phyloP scores from a whole-genome alignment of 1,140 invertebrate genomes.

The Bombus waltoni region DNA sequence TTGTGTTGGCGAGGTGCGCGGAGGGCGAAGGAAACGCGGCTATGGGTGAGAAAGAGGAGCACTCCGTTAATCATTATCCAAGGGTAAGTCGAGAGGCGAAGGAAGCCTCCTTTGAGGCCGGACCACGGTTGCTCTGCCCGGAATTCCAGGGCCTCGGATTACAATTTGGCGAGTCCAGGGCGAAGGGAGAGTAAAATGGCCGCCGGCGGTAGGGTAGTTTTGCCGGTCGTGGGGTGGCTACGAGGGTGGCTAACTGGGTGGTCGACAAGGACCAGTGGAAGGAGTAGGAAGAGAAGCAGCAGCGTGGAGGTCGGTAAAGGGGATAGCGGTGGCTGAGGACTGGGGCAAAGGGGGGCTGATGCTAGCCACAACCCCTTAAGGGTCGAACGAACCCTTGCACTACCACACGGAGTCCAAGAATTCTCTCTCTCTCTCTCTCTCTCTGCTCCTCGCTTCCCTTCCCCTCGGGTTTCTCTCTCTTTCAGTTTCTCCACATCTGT shows the following conservation, averaged over 20 bases:
- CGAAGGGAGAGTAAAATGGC: constrained; percentile 81
- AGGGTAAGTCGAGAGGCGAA: constrained; percentile 72
- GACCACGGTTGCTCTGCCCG: constrained; percentile 73
- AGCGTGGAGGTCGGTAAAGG: constrained; percentile 53
- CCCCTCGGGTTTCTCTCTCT: not conserved
- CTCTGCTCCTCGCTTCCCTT: constrained; percentile 23
- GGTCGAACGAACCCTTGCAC: constrained; percentile 82
- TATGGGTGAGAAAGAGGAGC: constrained; percentile 67
- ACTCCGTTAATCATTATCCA: constrained; percentile 72
- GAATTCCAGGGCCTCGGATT: constrained; percentile 79
- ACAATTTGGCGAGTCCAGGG: constrained; percentile 80
- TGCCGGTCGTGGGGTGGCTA: constrained; percentile 70
- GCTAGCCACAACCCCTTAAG: constrained; percentile 83
- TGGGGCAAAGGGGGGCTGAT: constrained; percentile 72
- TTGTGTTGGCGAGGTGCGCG: constrained; percentile 37
- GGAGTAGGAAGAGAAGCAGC: constrained; percentile 63
- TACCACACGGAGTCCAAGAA: constrained; percentile 75
- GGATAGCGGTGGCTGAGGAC: constrained; percentile 65
- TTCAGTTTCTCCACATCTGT: constrained; percentile 50
- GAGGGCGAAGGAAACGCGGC: constrained; percentile 32
- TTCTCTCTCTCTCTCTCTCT: constrained; percentile 40
- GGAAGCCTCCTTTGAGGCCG: constrained; percentile 76
- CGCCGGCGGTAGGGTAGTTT: constrained; percentile 79
- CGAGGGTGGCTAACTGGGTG: constrained; percentile 79
- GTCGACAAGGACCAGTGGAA: constrained; percentile 72